Conservation (phyloP, 2,113 vertebrate species). For the Tetrao urogallus region DNA sequence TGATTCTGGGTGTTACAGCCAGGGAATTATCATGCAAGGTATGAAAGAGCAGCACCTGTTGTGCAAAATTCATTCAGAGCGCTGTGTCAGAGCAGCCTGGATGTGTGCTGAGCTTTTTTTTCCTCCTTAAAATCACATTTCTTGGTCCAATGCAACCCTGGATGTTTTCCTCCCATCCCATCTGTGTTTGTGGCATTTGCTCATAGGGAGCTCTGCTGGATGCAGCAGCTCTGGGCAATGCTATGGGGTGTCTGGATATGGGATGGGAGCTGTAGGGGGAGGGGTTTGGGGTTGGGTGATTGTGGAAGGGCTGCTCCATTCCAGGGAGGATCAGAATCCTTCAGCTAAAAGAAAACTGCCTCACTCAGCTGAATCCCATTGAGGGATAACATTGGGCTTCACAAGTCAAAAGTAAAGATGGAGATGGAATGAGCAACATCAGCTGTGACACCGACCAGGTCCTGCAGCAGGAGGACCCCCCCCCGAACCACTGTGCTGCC, state of each 20-base stretch:
- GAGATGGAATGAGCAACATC: background rate
- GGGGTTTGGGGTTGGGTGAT: rapidly evolving
- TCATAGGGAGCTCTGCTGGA: background rate
- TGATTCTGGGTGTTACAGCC: background rate
- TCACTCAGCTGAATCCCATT: rapidly evolving
- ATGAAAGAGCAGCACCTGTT: background rate
- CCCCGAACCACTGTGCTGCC: background rate
- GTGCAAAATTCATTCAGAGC: background rate
- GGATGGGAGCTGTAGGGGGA: rapidly evolving
- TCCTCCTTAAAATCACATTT: background rate
- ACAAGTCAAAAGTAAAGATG: background rate
- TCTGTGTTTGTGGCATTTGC: rapidly evolving
- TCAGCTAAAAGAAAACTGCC: rapidly evolving
- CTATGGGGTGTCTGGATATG: rapidly evolving
- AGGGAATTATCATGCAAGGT: background rate
- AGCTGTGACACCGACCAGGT: background rate
- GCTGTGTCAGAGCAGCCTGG: background rate
- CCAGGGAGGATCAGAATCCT: background rate
- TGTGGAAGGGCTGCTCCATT: rapidly evolving
- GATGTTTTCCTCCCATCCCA: background rate
- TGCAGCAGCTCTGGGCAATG: background rate
- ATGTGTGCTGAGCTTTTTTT: rapidly evolving
- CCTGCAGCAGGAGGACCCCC: background rate
- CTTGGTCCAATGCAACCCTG: background rate
- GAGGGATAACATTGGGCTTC: background rate